These are phyloP conservation scores for Embiotoca jacksoni DNA, from an alignment of 2,113 vertebrate species.

Conservation along the genomic window DNA sequence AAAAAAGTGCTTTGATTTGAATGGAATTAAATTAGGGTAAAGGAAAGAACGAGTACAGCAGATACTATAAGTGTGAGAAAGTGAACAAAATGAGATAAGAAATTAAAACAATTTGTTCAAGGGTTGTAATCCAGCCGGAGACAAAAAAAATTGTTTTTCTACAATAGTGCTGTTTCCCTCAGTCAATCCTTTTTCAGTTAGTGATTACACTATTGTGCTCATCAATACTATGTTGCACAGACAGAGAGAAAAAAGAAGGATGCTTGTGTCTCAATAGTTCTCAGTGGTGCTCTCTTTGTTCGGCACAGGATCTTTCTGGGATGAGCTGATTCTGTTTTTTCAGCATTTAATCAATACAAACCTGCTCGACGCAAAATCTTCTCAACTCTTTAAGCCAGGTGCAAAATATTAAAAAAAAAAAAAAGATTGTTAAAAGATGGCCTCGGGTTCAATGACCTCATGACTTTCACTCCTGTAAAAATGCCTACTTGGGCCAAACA, in stretches of 20 bases:
- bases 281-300: slow-evolving; percentile 23
- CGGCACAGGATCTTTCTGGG: background rate
- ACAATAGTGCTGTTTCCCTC: slow-evolving; percentile 20
- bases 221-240: slow-evolving; percentile 38
- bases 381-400: background rate
- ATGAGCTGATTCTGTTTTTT: slow-evolving; percentile 18
- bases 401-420: background rate
- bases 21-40: slow-evolving; percentile 27
- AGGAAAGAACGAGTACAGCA: background rate
- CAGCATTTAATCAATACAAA: slow-evolving; percentile 46
- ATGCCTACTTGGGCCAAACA: background rate
- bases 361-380: slow-evolving; percentile 5
- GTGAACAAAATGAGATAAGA: slow-evolving; percentile 51
- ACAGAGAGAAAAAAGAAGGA: background rate
- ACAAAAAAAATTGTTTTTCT: slow-evolving; percentile 38
- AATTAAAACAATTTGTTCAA: slow-evolving; percentile 54
- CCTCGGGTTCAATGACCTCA: background rate
- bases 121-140: slow-evolving; percentile 45
- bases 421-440: background rate
- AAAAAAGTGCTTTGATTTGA: slow-evolving; percentile 4
- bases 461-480: background rate
- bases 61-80: slow-evolving; percentile 51
- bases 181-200: slow-evolving; percentile 38
- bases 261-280: background rate
- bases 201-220: slow-evolving; percentile 39